Evolutionary conservation across 2,797 vertebrate species (phyloP).

Genomic region (Pelochelys cantorii): DNA sequence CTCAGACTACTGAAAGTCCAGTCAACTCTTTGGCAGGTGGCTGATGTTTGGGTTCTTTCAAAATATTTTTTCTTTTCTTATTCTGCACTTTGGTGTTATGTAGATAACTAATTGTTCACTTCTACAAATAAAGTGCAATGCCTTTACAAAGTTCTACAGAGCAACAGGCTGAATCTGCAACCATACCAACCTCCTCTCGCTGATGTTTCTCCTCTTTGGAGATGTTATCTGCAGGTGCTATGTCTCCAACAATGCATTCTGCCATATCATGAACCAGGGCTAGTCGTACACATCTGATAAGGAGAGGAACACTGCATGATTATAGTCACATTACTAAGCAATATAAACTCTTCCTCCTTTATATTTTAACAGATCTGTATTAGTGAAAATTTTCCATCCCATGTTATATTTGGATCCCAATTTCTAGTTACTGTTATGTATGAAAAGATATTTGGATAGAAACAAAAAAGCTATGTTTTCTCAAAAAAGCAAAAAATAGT

Average conservation of each 20-base stretch:
- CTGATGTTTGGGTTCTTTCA: not conserved
- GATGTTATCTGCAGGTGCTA: slow-evolving; percentile 95
- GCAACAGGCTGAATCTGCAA: not conserved
- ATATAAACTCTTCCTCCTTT: not conserved
- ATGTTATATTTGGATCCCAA: not conserved
- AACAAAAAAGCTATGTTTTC: not conserved
- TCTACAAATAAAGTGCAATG: not conserved
- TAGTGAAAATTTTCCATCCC: not conserved
- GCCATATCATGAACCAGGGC: slow-evolving; percentile 98
- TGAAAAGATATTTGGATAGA: not conserved
- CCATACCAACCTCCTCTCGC: slow-evolving; percentile 88
- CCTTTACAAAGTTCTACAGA: rapidly evolving
- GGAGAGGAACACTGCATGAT: slow-evolving; percentile 48
- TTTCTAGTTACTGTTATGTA: not conserved
- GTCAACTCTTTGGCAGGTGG: not conserved
- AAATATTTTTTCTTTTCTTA: not conserved
- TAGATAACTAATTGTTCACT: rapidly evolving
- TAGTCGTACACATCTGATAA: slow-evolving; percentile 91
- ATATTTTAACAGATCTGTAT: not conserved
- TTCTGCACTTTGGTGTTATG: rapidly evolving
- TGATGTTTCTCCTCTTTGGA: slow-evolving; percentile 95
- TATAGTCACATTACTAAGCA: not conserved
- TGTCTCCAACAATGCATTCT: slow-evolving; percentile 98
- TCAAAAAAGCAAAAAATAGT: rapidly evolving
- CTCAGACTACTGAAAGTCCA: slow-evolving; percentile 9